Percentiles rank a stretch among this genome's conserved stretches.
Evolutionary conservation across 2,797 vertebrate genomes (phyloP).

Genomic region (Syngnathus rostellatus): DNA sequence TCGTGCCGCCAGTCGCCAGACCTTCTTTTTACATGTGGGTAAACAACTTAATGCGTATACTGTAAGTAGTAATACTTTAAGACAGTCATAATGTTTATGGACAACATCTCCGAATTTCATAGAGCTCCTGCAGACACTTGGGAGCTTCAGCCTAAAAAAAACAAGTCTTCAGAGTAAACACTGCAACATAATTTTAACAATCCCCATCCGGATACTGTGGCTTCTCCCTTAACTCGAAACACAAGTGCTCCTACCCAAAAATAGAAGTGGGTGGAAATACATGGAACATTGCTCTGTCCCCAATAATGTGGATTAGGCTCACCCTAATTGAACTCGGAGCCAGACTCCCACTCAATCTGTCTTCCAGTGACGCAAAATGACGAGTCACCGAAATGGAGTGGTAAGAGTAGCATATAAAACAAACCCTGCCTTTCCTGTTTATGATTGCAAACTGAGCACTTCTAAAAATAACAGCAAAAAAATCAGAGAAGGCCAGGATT

Average conservation of each 20-base stretch:
- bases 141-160: background rate
- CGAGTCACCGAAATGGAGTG: conserved; percentile 61
- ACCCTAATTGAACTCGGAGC: conserved; percentile 64
- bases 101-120: background rate
- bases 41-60: background rate
- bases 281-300: conserved; percentile 25
- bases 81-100: background rate
- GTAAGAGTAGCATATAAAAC: conserved; percentile 64
- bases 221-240: conserved; percentile 62
- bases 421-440: conserved; percentile 50
- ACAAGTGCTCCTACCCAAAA: conserved; percentile 53
- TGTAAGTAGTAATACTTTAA: background rate
- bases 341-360: conserved; percentile 62
- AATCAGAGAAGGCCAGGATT: conserved; percentile 41
- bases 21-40: too few relatives aligned
- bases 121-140: background rate
- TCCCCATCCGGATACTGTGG: conserved; percentile 67
- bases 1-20: too few relatives aligned
- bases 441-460: conserved; percentile 35
- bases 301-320: conserved; percentile 54
- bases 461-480: conserved; percentile 59
- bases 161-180: conserved; percentile 37
- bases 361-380: conserved; percentile 54
- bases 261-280: conserved; percentile 63
- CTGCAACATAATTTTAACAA: conserved; percentile 54